Evolutionary conservation across 2,113 vertebrate species (phyloP).

Genomic region (Chelonoidis abingdonii): DNA sequence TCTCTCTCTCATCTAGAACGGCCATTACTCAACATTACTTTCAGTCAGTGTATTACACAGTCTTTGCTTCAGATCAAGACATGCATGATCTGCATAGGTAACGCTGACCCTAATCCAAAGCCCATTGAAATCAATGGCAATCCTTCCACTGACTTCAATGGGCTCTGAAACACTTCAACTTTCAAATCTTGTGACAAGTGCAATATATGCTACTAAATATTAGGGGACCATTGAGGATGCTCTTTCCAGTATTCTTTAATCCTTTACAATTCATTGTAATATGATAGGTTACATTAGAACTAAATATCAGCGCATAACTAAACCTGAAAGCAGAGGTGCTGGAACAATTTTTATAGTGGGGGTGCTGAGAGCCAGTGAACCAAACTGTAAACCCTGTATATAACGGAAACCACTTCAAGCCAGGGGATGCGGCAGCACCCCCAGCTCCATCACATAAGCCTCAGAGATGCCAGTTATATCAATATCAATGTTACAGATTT

Average conservation of each 20-base stretch:
- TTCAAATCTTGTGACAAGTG: background rate
- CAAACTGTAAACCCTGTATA: too few species aligned
- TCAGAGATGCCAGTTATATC: constrained; percentile 14
- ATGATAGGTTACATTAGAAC: background rate
- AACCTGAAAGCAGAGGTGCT: accelerated
- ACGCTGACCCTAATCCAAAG: background rate
- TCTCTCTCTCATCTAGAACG: background rate
- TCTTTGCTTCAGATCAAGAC: accelerated
- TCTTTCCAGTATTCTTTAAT: constrained; percentile 25
- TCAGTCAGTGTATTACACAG: background rate
- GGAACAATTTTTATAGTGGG: too few species aligned
- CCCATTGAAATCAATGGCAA: background rate
- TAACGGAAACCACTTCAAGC: too few species aligned
- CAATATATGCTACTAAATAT: constrained; percentile 24
- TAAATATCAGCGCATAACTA: constrained; percentile 14
- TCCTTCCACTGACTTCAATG: accelerated
- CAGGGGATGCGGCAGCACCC: too few species aligned
- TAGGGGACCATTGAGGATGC: constrained; percentile 11
- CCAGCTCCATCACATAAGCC: accelerated
- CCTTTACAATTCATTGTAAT: background rate
- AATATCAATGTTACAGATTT: background rate
- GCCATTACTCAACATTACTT: background rate
- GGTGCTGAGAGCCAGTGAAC: too few species aligned
- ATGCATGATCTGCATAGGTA: accelerated
- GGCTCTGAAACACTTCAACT: background rate